Conservation (phyloP, 2,888 invertebrate genomes). For the Syritta pipiens region DNA sequence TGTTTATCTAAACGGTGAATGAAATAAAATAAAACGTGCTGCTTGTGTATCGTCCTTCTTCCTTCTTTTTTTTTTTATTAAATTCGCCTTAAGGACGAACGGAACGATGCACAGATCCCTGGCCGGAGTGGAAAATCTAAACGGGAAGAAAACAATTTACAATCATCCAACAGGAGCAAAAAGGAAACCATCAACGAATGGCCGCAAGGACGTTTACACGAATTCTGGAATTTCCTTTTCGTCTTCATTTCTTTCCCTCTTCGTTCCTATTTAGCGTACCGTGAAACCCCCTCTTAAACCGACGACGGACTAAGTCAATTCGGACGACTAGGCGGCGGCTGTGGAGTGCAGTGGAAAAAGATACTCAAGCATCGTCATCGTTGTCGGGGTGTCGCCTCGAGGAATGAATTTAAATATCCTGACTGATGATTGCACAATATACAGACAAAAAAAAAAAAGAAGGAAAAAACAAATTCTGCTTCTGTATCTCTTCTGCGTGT, state of each 20-base stretch:
- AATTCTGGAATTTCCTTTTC: constrained; percentile 23
- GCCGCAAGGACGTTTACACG: constrained; percentile 58
- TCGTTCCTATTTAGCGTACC: constrained; percentile 8
- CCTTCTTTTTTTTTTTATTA: constrained; percentile 38
- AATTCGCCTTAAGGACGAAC: constrained; percentile 44
- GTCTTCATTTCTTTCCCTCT: background rate
- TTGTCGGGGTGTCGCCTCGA: constrained; percentile 25
- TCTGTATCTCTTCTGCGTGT: background rate
- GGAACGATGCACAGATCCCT: background rate
- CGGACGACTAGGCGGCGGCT: constrained; percentile 15
- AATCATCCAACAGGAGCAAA: constrained; percentile 42
- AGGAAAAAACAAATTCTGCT: background rate
- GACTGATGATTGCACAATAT: constrained; percentile 51
- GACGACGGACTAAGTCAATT: constrained; percentile 63
- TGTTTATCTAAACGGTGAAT: constrained; percentile 57
- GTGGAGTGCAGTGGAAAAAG: background rate
- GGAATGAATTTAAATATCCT: constrained; percentile 62
- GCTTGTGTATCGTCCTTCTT: background rate
- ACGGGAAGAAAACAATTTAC: constrained; percentile 66
- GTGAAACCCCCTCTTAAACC: constrained; percentile 45
- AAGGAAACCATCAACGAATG: constrained; percentile 57
- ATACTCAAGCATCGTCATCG: constrained; percentile 38
- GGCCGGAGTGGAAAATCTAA: constrained; percentile 49
- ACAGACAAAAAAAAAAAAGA: background rate
- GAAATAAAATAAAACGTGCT: constrained; percentile 53